phyloP scores from a whole-genome alignment of 1,140 invertebrate genomes.

The Periplaneta americana region DNA sequence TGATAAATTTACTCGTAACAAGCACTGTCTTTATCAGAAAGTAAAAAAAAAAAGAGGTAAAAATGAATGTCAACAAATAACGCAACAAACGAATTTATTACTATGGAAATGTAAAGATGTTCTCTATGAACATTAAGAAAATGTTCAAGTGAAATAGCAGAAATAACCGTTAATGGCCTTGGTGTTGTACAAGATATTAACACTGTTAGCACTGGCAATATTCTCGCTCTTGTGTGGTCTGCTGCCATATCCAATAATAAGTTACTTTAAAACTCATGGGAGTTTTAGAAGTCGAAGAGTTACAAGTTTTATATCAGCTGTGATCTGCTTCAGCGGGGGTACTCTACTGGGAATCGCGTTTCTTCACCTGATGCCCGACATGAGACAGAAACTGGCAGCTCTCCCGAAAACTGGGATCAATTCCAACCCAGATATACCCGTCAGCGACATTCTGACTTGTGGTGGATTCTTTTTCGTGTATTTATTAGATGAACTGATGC shows the following conservation, averaged over 20 bases:
- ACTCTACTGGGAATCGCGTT: slow-evolving; percentile 6
- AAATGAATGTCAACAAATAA: no score
- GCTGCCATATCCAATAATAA: not conserved
- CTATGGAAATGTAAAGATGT: no score
- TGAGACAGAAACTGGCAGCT: slow-evolving; percentile 5
- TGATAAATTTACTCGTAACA: no score
- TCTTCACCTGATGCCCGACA: slow-evolving; percentile 8
- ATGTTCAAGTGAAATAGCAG: no score
- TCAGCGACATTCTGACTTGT: slow-evolving; percentile 36
- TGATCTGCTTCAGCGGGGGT: slow-evolving; percentile 11
- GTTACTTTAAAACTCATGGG: not conserved
- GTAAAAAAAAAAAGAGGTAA: no score
- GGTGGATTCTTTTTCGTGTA: slow-evolving; percentile 41
- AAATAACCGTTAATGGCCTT: not conserved
- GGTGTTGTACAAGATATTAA: not conserved
- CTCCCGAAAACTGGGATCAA: no score
- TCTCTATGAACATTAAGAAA: no score
- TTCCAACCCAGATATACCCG: slow-evolving; percentile 25
- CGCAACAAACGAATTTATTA: no score
- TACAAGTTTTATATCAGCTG: not conserved
- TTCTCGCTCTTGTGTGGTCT: not conserved
- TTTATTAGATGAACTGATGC: slow-evolving; percentile 36
- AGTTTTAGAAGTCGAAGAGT: not conserved
- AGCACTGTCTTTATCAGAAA: no score
- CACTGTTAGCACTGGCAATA: not conserved